Percentiles rank a stretch among this genome's conserved stretches.
Evolutionary conservation across 2,888 invertebrate genomes (phyloP).

Genomic region (Unio pictorum): DNA sequence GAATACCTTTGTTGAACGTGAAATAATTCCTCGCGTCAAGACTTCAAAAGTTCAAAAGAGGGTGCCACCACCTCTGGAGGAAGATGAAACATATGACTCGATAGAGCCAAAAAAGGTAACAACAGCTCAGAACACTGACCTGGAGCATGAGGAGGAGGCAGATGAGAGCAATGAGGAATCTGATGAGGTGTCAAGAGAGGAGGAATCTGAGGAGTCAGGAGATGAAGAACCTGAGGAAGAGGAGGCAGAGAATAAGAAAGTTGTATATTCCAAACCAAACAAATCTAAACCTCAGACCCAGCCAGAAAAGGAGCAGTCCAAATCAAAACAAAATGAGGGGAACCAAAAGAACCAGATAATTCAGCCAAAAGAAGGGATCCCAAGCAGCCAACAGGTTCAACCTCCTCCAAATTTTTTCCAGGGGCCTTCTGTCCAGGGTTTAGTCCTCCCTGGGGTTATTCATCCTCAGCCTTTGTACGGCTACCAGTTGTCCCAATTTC

Average conservation of each 20-base stretch:
- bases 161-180: conserved; percentile 34
- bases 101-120: conserved; percentile 35
- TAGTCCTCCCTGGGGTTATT: conserved; percentile 32
- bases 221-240: conserved; percentile 21
- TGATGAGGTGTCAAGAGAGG: conserved; percentile 39
- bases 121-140: conserved; percentile 1
- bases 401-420: conserved; percentile 13
- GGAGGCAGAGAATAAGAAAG: conserved; percentile 30
- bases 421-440: conserved; percentile 22
- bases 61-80: conserved; percentile 31
- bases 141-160: conserved; percentile 13
- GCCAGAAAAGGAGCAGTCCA: no score
- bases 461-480: conserved; percentile 50
- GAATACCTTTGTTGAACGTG: conserved; percentile 47
- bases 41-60: conserved; percentile 11
- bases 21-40: conserved; percentile 42
- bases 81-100: conserved; percentile 39
- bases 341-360: neutral
- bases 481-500: conserved; percentile 13
- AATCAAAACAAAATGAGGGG: neutral
- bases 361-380: neutral
- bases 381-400: conserved; percentile 1
- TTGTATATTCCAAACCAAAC: conserved; percentile 28
- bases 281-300: conserved; percentile 9
- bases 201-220: conserved; percentile 33